phyloP scores from a whole-genome alignment of 2,113 vertebrate genomes.

The Myiozetetes cayanensis region DNA sequence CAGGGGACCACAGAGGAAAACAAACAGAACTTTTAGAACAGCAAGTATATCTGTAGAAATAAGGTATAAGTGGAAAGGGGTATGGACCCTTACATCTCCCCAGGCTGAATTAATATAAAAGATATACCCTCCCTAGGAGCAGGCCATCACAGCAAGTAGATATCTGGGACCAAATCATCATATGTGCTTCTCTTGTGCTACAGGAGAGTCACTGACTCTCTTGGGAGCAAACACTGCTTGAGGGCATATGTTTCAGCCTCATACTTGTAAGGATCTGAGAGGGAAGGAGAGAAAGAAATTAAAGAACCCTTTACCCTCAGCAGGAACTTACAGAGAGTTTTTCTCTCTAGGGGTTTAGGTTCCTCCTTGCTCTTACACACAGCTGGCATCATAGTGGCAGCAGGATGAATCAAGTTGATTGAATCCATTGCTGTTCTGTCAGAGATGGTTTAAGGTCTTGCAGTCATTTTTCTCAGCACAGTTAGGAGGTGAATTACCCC shows the following conservation, averaged over 20 bases:
- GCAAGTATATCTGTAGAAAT: not conserved
- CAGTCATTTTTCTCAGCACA: not conserved
- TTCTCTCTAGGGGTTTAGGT: not conserved
- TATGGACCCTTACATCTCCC: not conserved
- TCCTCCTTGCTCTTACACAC: not conserved
- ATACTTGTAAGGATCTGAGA: not conserved
- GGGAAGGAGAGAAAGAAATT: not conserved
- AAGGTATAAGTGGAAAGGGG: not conserved
- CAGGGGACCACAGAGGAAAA: not conserved
- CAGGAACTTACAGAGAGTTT: not conserved
- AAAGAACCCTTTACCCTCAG: not conserved
- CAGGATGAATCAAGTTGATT: not conserved
- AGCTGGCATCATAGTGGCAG: not conserved
- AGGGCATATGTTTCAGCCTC: not conserved
- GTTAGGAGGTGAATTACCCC: not conserved
- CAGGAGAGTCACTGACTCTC: not conserved
- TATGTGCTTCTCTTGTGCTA: not conserved
- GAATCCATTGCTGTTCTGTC: not conserved
- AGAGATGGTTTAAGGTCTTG: not conserved
- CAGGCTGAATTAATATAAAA: not conserved
- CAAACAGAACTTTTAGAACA: not conserved
- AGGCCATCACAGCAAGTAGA: not conserved
- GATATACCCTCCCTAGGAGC: not conserved
- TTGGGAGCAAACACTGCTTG: not conserved
- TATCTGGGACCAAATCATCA: not conserved